Conservation (phyloP, 1,140 invertebrate genomes). For the Parasteatoda tepidariorum region DNA sequence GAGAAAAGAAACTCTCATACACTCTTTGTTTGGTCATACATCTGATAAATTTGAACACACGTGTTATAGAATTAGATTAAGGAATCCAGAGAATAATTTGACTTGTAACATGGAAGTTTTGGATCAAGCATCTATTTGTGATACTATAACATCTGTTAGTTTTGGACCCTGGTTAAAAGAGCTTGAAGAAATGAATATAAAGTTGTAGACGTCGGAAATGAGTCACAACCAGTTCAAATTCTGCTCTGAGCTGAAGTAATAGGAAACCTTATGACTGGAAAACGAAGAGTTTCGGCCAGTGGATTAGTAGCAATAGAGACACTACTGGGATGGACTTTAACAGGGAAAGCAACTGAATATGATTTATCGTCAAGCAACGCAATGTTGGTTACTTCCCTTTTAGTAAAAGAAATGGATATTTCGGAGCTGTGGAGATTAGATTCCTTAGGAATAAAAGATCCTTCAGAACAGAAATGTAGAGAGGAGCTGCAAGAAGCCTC, state of each 20-base stretch:
- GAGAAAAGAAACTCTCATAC: constrained; percentile 25
- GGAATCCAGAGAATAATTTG: neutral
- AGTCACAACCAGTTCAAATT: neutral
- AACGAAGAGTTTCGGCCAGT: constrained; percentile 60
- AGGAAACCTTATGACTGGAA: constrained; percentile 65
- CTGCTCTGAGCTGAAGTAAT: neutral
- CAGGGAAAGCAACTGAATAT: constrained; percentile 62
- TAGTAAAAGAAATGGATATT: constrained; percentile 20
- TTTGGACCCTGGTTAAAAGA: constrained; percentile 16
- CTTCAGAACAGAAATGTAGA: neutral
- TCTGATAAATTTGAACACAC: constrained; percentile 19
- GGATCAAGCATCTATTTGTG: neutral
- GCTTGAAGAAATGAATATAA: constrained; percentile 17
- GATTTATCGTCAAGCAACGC: neutral
- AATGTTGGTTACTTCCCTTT: neutral
- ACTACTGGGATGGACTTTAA: constrained; percentile 66
- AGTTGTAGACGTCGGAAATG: neutral
- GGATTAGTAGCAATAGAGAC: constrained; percentile 66
- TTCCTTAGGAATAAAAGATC: constrained; percentile 6
- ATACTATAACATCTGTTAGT: constrained; percentile 12
- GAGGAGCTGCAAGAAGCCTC: neutral
- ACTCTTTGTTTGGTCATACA: constrained; percentile 9
- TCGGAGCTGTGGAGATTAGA: neutral
- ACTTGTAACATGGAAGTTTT: too few relatives aligned
- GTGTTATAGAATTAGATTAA: constrained; percentile 34